Evolutionary conservation across 2,113 vertebrate genomes (phyloP).

Genomic region (Osmerus eperlanus): DNA sequence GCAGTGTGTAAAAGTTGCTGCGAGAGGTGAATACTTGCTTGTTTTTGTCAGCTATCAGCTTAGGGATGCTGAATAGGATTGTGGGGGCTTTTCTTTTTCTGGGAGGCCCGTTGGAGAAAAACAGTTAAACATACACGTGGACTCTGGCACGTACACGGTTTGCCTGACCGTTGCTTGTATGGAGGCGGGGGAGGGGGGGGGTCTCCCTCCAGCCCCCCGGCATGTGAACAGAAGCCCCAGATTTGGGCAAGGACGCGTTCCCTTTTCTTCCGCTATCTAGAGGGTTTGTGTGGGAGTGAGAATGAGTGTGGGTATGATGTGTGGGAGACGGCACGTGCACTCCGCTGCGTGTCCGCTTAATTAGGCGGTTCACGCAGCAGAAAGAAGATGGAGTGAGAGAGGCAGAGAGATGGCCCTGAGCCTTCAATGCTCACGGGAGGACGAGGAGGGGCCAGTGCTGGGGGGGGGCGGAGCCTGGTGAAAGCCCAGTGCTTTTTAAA

Average conservation of each 20-base stretch:
- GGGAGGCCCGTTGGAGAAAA: background rate
- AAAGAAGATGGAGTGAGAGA: conserved; percentile 50
- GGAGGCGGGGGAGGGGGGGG: background rate
- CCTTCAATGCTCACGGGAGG: conserved; percentile 20
- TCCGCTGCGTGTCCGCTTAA: background rate
- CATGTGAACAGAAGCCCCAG: too few relatives aligned
- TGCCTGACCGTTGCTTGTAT: background rate
- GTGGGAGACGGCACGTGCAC: background rate
- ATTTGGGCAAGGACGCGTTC: background rate
- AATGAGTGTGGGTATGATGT: background rate
- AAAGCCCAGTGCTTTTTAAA: conserved; percentile 30
- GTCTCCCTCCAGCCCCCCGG: too few relatives aligned
- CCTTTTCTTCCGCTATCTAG: background rate
- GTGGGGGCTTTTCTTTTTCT: background rate
- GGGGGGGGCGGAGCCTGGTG: background rate
- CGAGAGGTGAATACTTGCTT: conserved; percentile 36
- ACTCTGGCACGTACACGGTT: background rate
- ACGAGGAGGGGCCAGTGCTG: conserved; percentile 10
- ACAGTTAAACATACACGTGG: background rate
- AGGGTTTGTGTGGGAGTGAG: background rate
- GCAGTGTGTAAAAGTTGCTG: conserved; percentile 48
- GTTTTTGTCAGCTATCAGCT: conserved; percentile 44
- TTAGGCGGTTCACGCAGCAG: conserved; percentile 20
- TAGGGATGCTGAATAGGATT: background rate
- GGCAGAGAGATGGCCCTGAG: background rate